Evolutionary conservation across 2,888 invertebrate genomes (phyloP).

Genomic region (Hypomecis atomaria): DNA sequence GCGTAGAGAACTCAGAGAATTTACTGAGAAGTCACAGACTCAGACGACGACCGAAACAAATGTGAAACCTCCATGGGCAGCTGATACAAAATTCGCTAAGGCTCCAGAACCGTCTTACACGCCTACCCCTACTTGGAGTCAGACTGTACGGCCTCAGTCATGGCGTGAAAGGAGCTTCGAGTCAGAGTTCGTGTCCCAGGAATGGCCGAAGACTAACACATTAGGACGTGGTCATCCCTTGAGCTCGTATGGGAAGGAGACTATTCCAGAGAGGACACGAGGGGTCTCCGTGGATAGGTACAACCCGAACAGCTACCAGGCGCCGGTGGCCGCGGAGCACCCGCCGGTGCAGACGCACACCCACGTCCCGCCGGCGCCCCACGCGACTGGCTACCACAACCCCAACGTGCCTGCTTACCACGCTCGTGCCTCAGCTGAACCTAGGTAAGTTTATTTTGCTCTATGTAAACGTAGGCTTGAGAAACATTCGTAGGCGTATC

Average conservation of each 20-base stretch:
- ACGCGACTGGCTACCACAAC: slow-evolving; percentile 68
- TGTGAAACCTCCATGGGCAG: slow-evolving; percentile 76
- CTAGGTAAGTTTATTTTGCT: slow-evolving; percentile 60
- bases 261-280: slow-evolving; percentile 67
- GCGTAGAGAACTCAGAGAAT: slow-evolving; percentile 80
- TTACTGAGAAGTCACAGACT: slow-evolving; percentile 75
- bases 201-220: slow-evolving; percentile 75
- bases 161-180: slow-evolving; percentile 80
- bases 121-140: slow-evolving; percentile 78
- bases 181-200: slow-evolving; percentile 73
- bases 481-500: too few species aligned
- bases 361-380: slow-evolving; percentile 70
- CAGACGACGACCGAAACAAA: slow-evolving; percentile 60
- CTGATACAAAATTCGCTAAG: slow-evolving; percentile 65
- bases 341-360: slow-evolving; percentile 80
- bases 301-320: slow-evolving; percentile 74
- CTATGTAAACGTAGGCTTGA: too few species aligned
- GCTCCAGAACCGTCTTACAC: slow-evolving; percentile 61
- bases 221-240: slow-evolving; percentile 74
- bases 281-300: slow-evolving; percentile 80
- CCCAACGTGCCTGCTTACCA: slow-evolving; percentile 81
- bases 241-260: slow-evolving; percentile 66
- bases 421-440: slow-evolving; percentile 78
- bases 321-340: slow-evolving; percentile 70
- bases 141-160: slow-evolving; percentile 75